Evolutionary conservation across 2,888 invertebrate genomes (phyloP), one percentile per base, ranked within the genome.

Genomic region (Diabrotica balteata): DNA sequence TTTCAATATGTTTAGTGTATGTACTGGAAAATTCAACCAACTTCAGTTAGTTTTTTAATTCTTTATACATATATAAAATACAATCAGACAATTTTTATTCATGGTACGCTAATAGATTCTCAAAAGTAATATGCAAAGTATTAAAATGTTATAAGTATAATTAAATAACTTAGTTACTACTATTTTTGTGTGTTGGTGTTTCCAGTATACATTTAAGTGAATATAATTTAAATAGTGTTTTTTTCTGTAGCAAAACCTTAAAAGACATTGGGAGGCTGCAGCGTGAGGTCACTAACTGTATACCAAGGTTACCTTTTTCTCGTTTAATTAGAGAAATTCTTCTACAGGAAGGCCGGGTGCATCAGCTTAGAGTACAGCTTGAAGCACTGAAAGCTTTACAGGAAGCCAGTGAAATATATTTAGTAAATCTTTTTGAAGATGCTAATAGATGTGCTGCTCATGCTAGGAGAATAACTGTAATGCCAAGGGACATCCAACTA

Each of bases 341-440:
- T 1, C 1, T 70, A 0, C 72, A 80, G 0, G n/a, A 76, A 7
- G 60, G 72, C 57, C 65, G 75, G 17, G 76, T 73, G 7, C 64
- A 67, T 5, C 59, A 65, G 4, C 5, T 32, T 4, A 67, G 80
- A 67, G 80, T 87, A 49, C 84, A 86, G 63, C 1, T 57, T 0
- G 52, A 73, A 1, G 86, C 87, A 0, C 59, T 88, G 9, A 76
- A 80, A 69, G 87, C 86, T 0, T 65, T 88, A 44, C 88, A 88
- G 73, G 85, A 85, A 70, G 80, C 87, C 2, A 63, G 82, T 0
- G 88, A 88, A 77, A 80, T 85, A 69, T 87, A 86, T 70, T 8
- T 88, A 4, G 82, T 83, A 0, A 84, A 85, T 71, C 81, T 86
- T n/a, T 85, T 88, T 49, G 82, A 86, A 68, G 88, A 88, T 74